phyloP scores from a whole-genome alignment of 1,140 invertebrate species.

The Drosophila quadrilineata region DNA sequence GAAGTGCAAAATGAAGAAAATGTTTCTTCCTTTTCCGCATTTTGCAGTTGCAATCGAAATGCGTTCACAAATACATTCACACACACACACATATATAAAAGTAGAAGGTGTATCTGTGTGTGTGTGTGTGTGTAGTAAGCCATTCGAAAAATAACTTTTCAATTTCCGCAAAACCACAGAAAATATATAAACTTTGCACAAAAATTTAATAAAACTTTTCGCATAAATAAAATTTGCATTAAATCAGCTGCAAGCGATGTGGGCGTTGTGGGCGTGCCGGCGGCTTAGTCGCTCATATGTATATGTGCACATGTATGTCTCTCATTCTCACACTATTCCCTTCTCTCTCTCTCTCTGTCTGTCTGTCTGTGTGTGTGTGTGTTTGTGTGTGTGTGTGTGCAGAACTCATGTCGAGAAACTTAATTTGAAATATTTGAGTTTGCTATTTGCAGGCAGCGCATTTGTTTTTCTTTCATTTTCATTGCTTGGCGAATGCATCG shows the following conservation, averaged over 20 bases:
- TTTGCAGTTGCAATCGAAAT: slow-evolving; percentile 53
- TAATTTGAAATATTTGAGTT: slow-evolving; percentile 80
- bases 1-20: slow-evolving; percentile 73
- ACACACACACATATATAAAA: not conserved
- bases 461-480: slow-evolving; percentile 59
- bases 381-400: slow-evolving; percentile 42
- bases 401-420: slow-evolving; percentile 78
- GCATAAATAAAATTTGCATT: slow-evolving; percentile 80
- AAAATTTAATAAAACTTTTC: slow-evolving; percentile 80
- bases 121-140: slow-evolving; percentile 52
- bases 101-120: slow-evolving; percentile 11
- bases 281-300: slow-evolving; percentile 46
- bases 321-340: no score
- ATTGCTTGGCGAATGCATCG: slow-evolving; percentile 48
- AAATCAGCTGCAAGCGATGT: slow-evolving; percentile 75
- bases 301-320: slow-evolving; percentile 13
- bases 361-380: slow-evolving; percentile 18
- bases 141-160: slow-evolving; percentile 79
- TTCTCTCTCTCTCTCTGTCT: slow-evolving; percentile 7
- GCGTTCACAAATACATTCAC: slow-evolving; percentile 5
- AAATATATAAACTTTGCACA: slow-evolving; percentile 79
- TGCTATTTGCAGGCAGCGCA: slow-evolving; percentile 62
- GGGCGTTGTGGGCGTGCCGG: slow-evolving; percentile 24
- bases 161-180: slow-evolving; percentile 80
- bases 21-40: slow-evolving; percentile 77